Evolutionary conservation across 2,888 invertebrate species (phyloP), one percentile per base, ranked within the genome.

Genomic region (Diogma glabrata): DNA sequence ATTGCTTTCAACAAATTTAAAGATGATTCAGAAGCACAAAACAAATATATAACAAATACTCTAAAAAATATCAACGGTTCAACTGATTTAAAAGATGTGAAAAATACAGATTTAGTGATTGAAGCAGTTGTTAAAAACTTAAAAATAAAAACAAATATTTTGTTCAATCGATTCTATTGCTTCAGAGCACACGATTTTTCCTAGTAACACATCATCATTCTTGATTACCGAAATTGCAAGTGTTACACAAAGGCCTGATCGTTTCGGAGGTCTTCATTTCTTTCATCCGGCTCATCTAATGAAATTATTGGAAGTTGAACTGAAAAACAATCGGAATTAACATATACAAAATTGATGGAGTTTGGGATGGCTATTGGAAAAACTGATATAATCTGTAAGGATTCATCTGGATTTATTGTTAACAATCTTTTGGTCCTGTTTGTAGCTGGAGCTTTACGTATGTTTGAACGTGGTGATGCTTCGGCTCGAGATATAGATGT

Each of bases 241-340:
- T 9, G 76, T 81, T 4, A 82, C 87, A 3, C 77, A 81, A 52
- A 75, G 89, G 60, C 79, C 79, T 64, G 82, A 83, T 61, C 76
- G 74, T 59, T 89, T 90, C 68, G 90, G 86, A 14, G 92, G 92
- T 1, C 75, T 92, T 28, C 92, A 93, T 67, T 93, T 93, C 70
- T 93, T 93, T 72, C 92, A 91, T 67, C 92, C 92, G 0, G 92
- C 88, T 1, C 90, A 92, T 0, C 76, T 92, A 48, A 92, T 93
- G 92, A 85, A 85, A 61, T 74, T 93, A 0, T 69, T 93, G 19
- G 93, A 93, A 72, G 84, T 90, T 3, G 81, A 50, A 85, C 79
- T 36, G 71, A 77, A 0, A 81, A 86, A 52, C 91, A 88, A 1
- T 84, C 83, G 0, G 84, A 88, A 33, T 81, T 76, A 26, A 87